phyloP scores from a whole-genome alignment of 2,888 invertebrate species.

The Habrosyne pyritoides region DNA sequence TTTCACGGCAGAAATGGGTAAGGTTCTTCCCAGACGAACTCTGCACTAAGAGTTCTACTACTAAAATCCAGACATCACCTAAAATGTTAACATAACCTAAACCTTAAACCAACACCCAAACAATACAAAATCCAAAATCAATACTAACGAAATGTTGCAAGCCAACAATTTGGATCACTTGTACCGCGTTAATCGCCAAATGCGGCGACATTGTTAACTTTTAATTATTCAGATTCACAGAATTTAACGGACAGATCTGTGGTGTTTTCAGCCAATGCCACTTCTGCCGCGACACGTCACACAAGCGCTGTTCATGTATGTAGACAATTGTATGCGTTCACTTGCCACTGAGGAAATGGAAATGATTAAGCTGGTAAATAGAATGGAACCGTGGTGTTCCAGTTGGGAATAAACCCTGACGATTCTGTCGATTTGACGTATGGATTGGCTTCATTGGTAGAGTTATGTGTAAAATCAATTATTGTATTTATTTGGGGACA shows the following conservation, averaged over 20 bases:
- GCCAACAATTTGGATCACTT: slow-evolving; percentile 65
- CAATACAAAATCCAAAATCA: background rate
- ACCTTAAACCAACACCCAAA: background rate
- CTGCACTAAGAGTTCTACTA: no score
- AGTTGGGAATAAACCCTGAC: background rate
- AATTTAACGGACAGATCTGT: slow-evolving; percentile 8
- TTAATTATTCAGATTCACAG: slow-evolving; percentile 13
- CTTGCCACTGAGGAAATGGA: slow-evolving; percentile 5
- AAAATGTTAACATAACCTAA: background rate
- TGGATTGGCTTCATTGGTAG: background rate
- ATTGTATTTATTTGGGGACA: background rate
- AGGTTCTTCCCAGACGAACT: no score
- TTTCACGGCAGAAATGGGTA: no score
- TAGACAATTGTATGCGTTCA: background rate
- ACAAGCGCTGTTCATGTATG: slow-evolving; percentile 57
- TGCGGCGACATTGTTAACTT: slow-evolving; percentile 36
- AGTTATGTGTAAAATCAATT: no score
- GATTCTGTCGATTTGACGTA: background rate
- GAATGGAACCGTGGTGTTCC: background rate
- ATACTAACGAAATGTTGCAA: slow-evolving; percentile 74
- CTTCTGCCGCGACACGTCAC: slow-evolving; percentile 45
- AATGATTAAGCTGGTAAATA: background rate
- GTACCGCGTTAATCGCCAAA: slow-evolving; percentile 56
- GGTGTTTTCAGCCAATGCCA: slow-evolving; percentile 60
- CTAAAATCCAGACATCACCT: no score